Percentiles rank a stretch among this genome's conserved stretches.
These are phyloP conservation scores for Lysandra coridon DNA, from an alignment of 2,888 invertebrate species.

Conservation along the genomic window DNA sequence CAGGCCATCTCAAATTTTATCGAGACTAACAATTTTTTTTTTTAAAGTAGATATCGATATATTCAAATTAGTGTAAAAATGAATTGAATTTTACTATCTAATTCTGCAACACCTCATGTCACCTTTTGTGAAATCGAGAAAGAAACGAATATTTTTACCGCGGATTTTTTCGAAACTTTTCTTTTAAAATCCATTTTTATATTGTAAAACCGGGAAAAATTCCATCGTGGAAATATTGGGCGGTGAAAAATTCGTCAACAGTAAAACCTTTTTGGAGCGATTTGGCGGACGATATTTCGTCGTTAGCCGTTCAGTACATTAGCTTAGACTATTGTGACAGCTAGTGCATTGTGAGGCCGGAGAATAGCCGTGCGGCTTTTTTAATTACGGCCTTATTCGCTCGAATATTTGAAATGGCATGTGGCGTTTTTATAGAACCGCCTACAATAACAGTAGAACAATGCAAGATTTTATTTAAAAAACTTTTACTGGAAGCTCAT, in stretches of 20 bases:
- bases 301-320: slow-evolving; percentile 21
- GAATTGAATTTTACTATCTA: neutral
- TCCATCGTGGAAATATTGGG: slow-evolving; percentile 2
- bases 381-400: slow-evolving; percentile 15
- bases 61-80: neutral
- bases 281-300: slow-evolving; percentile 18
- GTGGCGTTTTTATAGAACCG: slow-evolving; percentile 2
- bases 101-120: neutral
- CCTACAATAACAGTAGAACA: neutral
- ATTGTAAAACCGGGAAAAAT: slow-evolving; percentile 10
- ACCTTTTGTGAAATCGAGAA: neutral
- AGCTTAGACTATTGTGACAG: slow-evolving; percentile 18
- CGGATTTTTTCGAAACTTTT: neutral
- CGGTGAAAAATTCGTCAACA: slow-evolving; percentile 4
- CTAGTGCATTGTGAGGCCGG: slow-evolving; percentile 2
- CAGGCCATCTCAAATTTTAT: no score
- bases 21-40: no score
- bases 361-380: slow-evolving; percentile 28
- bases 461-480: neutral
- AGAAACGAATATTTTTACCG: neutral
- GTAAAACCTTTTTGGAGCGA: slow-evolving; percentile 23
- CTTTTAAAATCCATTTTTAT: slow-evolving; percentile 15
- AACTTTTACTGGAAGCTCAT: neutral
- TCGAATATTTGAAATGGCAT: neutral
- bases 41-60: neutral